These are phyloP conservation scores for Tiliqua scincoides DNA, from an alignment of 2,113 vertebrate species.

Conservation along the genomic window DNA sequence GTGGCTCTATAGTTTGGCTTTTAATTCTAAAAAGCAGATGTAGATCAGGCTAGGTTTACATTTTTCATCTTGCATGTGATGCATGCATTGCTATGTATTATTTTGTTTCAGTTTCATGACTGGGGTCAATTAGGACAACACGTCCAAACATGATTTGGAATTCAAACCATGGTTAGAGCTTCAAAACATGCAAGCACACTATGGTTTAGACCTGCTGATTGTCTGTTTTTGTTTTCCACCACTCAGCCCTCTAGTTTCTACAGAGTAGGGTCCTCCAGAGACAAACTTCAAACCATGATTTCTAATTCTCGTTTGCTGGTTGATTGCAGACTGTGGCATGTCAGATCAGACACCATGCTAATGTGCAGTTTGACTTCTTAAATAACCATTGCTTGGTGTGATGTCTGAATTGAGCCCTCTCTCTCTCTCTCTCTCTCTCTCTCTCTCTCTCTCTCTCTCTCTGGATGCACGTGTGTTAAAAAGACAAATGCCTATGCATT, in stretches of 20 bases:
- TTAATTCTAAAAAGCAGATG: constrained; percentile 36
- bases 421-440: background rate
- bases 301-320: background rate
- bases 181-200: background rate
- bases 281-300: background rate
- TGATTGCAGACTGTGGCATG: background rate
- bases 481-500: constrained; percentile 26
- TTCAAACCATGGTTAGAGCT: background rate
- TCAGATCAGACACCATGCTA: background rate
- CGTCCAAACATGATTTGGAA: background rate
- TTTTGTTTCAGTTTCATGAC: background rate
- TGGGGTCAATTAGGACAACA: background rate
- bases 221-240: background rate
- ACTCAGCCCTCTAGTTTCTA: background rate
- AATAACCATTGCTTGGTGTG: background rate
- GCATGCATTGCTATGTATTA: constrained; percentile 35
- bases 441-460: no score
- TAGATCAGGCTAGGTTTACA: constrained; percentile 7
- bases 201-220: background rate
- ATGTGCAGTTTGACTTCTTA: background rate
- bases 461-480: no score
- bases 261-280: background rate
- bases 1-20: background rate
- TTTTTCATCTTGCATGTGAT: background rate
- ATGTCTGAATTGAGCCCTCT: background rate